phyloP scores from a whole-genome alignment of 2,113 vertebrate species.

The Candoia aspera region DNA sequence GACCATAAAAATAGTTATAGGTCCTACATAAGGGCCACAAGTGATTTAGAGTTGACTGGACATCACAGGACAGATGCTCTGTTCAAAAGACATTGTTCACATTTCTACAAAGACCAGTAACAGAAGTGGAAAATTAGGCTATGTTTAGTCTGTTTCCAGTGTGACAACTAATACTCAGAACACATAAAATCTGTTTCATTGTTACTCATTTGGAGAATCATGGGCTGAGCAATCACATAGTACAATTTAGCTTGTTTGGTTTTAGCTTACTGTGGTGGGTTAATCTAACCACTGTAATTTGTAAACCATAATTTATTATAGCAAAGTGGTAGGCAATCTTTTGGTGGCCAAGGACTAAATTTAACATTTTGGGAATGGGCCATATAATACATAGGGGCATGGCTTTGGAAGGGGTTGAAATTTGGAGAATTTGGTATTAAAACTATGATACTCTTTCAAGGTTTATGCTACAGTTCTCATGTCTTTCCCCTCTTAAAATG shows the following conservation, averaged over 20 bases:
- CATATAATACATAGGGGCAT: background rate
- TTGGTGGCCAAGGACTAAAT: background rate
- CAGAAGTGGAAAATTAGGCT: background rate
- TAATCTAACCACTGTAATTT: background rate
- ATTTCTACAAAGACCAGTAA: background rate
- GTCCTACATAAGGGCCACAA: no score
- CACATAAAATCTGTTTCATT: background rate
- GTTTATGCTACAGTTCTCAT: background rate
- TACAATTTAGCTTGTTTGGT: no score
- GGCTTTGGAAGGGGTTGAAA: background rate
- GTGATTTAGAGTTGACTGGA: no score
- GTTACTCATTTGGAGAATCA: background rate
- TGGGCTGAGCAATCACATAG: no score
- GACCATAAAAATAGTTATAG: no score
- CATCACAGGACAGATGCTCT: no score
- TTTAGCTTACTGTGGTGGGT: background rate
- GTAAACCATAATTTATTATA: background rate
- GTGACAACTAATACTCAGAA: background rate
- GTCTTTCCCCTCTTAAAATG: background rate
- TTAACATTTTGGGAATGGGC: background rate
- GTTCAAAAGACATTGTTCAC: no score
- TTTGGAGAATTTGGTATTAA: background rate
- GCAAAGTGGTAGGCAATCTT: background rate
- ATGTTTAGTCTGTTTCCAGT: background rate
- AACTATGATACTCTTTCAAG: background rate